A percentile compares a stretch with the other conserved stretches of the same genome.
phyloP scores from a whole-genome alignment of 2,797 vertebrate genomes.

The Myiothlypis coronata region DNA sequence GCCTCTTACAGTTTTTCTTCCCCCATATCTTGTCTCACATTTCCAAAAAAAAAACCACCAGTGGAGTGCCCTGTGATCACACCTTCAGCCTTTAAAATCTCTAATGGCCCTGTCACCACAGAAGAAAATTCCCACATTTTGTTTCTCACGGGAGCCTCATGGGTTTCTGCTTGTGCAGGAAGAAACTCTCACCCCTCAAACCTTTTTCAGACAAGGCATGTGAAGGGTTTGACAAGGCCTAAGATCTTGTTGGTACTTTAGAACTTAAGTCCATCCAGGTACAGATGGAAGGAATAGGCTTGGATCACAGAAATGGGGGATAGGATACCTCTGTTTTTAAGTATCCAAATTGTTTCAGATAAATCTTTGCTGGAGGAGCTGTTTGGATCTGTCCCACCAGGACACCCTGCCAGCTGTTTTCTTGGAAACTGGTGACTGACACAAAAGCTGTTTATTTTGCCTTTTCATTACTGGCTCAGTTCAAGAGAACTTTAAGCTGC shows the following conservation, averaged over 20 bases:
- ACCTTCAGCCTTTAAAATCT: not conserved
- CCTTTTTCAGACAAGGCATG: not conserved
- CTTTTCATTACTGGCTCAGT: not conserved
- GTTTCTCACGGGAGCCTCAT: not conserved
- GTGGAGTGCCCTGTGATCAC: not conserved
- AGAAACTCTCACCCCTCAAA: not conserved
- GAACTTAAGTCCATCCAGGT: not conserved
- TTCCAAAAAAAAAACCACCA: not conserved
- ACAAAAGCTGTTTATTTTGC: not conserved
- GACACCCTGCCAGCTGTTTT: not conserved
- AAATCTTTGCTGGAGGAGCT: not conserved
- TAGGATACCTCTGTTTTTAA: not conserved
- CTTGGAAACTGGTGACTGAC: not conserved
- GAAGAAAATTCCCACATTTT: not conserved
- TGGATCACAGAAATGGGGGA: not conserved
- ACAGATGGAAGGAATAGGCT: not conserved
- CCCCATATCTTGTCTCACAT: not conserved
- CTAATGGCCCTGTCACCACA: not conserved
- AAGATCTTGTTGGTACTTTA: not conserved
- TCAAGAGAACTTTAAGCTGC: not conserved
- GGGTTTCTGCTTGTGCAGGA: not conserved
- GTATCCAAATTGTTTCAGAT: not conserved
- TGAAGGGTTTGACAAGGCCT: not conserved
- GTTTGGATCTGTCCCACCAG: not conserved
- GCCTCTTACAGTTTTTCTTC: not conserved